A percentile compares a stretch with the other conserved stretches of the same genome.
Conservation (phyloP, 1,140 invertebrate species). For the Neotoxoptera formosana region DNA sequence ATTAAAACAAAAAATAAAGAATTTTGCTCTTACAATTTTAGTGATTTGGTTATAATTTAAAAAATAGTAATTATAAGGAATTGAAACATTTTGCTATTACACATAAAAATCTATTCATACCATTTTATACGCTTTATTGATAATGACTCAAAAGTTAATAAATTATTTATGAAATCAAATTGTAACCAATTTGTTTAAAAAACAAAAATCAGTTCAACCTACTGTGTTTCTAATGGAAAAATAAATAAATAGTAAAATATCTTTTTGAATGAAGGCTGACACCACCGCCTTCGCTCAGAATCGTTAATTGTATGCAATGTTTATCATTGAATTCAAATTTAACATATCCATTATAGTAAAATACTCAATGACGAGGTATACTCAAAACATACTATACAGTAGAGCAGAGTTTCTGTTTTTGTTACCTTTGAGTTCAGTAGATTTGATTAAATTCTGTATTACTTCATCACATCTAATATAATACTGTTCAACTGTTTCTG, state of each 20-base stretch:
- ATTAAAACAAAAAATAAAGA: too few species aligned
- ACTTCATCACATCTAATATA: constrained; percentile 72
- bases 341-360: background rate
- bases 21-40: too few species aligned
- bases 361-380: background rate
- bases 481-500: constrained; percentile 77
- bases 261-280: background rate
- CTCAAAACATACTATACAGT: too few species aligned
- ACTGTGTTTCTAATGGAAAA: background rate
- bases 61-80: background rate
- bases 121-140: background rate
- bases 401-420: background rate
- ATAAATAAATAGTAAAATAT: background rate
- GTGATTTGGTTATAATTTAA: background rate
- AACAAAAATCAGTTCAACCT: background rate
- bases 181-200: background rate
- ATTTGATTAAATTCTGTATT: constrained; percentile 63
- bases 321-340: constrained; percentile 2
- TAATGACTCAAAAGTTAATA: background rate
- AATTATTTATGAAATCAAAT: background rate
- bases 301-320: background rate
- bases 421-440: constrained; percentile 60
- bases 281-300: background rate
- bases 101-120: too few species aligned
- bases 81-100: too few species aligned